Base-by-base conservation (phyloP, 2,797 vertebrate genomes). In the Podarcis siculus region DNA sequence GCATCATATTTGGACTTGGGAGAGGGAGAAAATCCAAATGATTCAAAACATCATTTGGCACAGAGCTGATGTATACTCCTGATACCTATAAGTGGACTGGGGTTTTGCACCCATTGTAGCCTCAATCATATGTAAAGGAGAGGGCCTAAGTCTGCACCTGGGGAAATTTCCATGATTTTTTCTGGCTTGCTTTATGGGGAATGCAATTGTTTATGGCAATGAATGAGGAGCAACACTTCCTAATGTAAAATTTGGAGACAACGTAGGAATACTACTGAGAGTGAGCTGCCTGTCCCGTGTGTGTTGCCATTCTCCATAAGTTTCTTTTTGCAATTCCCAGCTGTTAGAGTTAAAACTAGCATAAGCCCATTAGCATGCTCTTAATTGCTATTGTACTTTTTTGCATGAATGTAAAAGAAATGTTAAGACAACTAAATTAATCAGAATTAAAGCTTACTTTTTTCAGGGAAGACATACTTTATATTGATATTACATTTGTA, bases 361-460 rank as follows among this genome's bases (percentile, higher is more conserved):
- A 5, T 39, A 86, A 80, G 78, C 35, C 13, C 86, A 49, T 89
- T 92, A 77, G 85, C 87, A 82, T 82, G 2, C 35, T 92, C 25
- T 37, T 91, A 89, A 90, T 92, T 92, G 75, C 3, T 91, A 19
- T 76, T 83, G 21, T 85, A 73, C 89, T 89, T 90, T 90, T 84
- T 73, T 87, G 78, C 87, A 82, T 8, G 77, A 89, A 90, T 80
- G 87, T 73, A 17, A 83, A 87, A 9, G 75, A 91, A 90, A 85
- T 83, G 25, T 79, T 87, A 90, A 92, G 71, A 85, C 32, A 90
- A 32, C 78, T n/a, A 85, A 88, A 88, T 84, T 2, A 88, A 87
- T 89, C 77, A 4, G 32, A 42, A 1, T 89, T 89, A 83, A 89
- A 87, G 37, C 71, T 69, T 39, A 30, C 73, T 90, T 23, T 39